Evolutionary conservation across 2,888 invertebrate genomes (phyloP), one percentile per base, ranked within the genome.

Genomic region (Lampropteryx suffumata): DNA sequence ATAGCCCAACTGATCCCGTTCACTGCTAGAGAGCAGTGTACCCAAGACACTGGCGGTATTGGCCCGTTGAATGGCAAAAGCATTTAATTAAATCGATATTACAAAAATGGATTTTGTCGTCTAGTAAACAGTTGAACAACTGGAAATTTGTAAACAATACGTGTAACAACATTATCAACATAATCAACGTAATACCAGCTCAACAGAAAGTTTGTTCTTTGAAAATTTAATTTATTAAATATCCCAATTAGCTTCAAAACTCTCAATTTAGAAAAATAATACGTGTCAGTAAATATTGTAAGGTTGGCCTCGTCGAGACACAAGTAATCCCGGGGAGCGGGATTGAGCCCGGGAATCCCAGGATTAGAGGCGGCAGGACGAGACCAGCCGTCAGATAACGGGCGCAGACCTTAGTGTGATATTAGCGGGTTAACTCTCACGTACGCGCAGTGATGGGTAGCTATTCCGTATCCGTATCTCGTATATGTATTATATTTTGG

Each of bases 291-390:
- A 59, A 62, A 59, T 70, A 71, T 73, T 65, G 66, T 62, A 64
- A 61, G 61, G 61, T 67, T 65, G 63, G 62, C 61, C 58, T 67
- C 56, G 69, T 64, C 75, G 72, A 69, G 75, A 71, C 65, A 67
- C 58, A 64, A 64, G 69, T 82, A 81, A 82, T 81, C 80, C 78
- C 66, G 61, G 67, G 67, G 70, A 72, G 69, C 68, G 69, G 71
- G 73, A 72, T 72, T 65, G 68, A 68, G 67, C 65, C 65, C 69
- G 64, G 59, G 71, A 24, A 70, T 70, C 65, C 71, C 63, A 67
- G 75, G 79, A 79, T 81, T 79, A 80, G 66, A 34, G 29, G 56
- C 49, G 47, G 62, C 62, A 69, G 68, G 61, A 59, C 60, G 65
- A 59, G 63, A 58, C 62, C 67, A 66, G 64, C 59, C 68, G 69